Evolutionary conservation across 2,113 vertebrate species (phyloP), one percentile per base, ranked within the genome.

Genomic region (Sinocyclocheilus rhinocerous): DNA sequence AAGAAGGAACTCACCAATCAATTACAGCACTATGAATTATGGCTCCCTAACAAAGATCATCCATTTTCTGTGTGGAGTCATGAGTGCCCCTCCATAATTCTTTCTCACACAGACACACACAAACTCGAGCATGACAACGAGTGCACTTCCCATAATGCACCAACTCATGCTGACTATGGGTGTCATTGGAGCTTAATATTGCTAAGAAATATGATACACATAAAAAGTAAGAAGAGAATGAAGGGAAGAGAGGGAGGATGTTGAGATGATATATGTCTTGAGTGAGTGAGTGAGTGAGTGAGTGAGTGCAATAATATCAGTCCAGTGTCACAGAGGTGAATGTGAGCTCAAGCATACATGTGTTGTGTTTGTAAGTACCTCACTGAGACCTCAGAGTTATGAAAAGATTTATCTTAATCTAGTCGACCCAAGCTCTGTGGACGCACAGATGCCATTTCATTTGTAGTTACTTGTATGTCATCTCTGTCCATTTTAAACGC

Each of bases 51-150:
- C 63, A 86, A 76, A 86, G 80, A 79, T 69, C 86, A 89, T 86
- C 89, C 81, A 89, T 87, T 89, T 82, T 87, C 82, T 78, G 50
- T 73, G 84, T 29, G 15, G 55, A 78, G 50, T 77, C 79, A 82
- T 48, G 24, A 76, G 84, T 82, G 24, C 67, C 70, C 29, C 76
- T 57, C 45, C 61, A 70, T 79, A 80, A 69, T 85, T 85, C 57
- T 59, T 65, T 24, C 61, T 61, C 70, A 80, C 45, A 48, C 45
- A 84, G 52, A 84, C 70, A 80, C 45, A 48, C 33, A 84, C 65
- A 84, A 77, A 81, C 36, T 52, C 22, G n/a, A 39, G 70, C 33
- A 65, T 8, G 18, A 39, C 50, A 72, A 39, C 20, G 20, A 57
- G 84, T 88, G 45, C 26, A 65, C 67, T 77, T 88, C 59, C 85